phyloP scores from a whole-genome alignment of 2,113 vertebrate species.

The Leptobrachium ailaonicum region DNA sequence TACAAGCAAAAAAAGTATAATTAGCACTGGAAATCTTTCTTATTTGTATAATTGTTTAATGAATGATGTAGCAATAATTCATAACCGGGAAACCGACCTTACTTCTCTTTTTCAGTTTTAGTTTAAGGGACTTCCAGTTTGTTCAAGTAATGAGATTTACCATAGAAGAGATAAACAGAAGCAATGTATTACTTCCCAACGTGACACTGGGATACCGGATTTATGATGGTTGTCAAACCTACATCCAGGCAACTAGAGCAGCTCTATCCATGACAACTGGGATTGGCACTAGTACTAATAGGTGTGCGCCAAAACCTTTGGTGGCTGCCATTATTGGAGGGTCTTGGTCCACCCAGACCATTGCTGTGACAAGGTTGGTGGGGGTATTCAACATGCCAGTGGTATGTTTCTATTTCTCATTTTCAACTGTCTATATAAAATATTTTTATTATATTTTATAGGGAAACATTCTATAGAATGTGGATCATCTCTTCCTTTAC shows the following conservation, averaged over 20 bases:
- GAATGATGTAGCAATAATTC: no score
- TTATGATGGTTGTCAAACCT: slow-evolving; percentile 59
- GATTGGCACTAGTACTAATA: slow-evolving; percentile 29
- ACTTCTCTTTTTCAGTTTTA: slow-evolving; percentile 50
- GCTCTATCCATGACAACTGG: slow-evolving; percentile 55
- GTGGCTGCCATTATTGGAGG: slow-evolving; percentile 73
- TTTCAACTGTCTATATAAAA: neutral
- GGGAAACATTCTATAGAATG: no score
- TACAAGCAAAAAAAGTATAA: no score
- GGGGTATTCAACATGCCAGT: slow-evolving; percentile 73
- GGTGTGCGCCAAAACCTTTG: slow-evolving; percentile 48
- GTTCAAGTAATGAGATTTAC: slow-evolving; percentile 58
- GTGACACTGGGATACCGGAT: slow-evolving; percentile 58
- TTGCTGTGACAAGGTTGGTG: slow-evolving; percentile 69
- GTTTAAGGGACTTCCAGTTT: slow-evolving; percentile 55
- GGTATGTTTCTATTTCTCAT: slow-evolving; percentile 54
- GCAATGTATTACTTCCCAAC: slow-evolving; percentile 53
- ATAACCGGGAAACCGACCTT: no score
- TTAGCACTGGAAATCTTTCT: no score
- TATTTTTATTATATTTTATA: neutral
- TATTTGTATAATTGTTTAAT: no score
- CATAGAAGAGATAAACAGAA: slow-evolving; percentile 62
- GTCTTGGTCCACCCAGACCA: slow-evolving; percentile 73
- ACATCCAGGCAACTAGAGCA: slow-evolving; percentile 56
- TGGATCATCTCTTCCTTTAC: no score